Evolutionary conservation across 2,113 vertebrate species (phyloP), one percentile per base, ranked within the genome.

Genomic region (Erinaceus europaeus): DNA sequence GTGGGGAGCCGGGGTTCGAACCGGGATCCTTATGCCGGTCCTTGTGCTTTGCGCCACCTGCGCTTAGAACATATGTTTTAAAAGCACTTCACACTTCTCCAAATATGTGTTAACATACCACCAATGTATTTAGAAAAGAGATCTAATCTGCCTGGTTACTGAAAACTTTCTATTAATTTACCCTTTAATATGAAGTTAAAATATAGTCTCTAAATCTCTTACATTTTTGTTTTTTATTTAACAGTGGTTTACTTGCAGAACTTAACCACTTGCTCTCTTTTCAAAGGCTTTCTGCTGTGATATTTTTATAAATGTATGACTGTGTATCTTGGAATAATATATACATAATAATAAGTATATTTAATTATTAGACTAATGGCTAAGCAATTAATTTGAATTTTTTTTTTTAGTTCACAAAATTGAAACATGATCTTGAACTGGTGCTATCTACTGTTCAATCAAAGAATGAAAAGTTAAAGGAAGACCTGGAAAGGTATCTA

Each of bases 401-500:
- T 55, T 92, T 89, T 73, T 96, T 95, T 7, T 88, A 98, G 97
- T 96, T 98, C 89, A 72, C 95, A 94, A 96, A 95, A 79, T 53
- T 96, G 82, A 89, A 90, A 59, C 78, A 64, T 61, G 93, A 95
- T 44, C 96, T 98, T 93, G 94, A 97, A 96, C 91, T 84, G 75
- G 0, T 96, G 20, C 88, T 97, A 46, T 92, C 76, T 79, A 9
- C 57, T 91, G 5, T 96, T 92, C 53, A 50, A 9, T 82, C 29
- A 80, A 97, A 96, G 91, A 97, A 96, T 90, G 83, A 94, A 87
- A 67, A 92, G n/a, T 69, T 97, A 89, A 94, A 96, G 3, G 90
- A 97, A 94, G 93, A 97, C 20, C 88, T 98, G 64, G 62, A 90
- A 94, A 97, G 97, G 97, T 98, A 97, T 78, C 78, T 1, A 9